Conservation (phyloP, 2,888 invertebrate species). For the Anarsia innoxiella region DNA sequence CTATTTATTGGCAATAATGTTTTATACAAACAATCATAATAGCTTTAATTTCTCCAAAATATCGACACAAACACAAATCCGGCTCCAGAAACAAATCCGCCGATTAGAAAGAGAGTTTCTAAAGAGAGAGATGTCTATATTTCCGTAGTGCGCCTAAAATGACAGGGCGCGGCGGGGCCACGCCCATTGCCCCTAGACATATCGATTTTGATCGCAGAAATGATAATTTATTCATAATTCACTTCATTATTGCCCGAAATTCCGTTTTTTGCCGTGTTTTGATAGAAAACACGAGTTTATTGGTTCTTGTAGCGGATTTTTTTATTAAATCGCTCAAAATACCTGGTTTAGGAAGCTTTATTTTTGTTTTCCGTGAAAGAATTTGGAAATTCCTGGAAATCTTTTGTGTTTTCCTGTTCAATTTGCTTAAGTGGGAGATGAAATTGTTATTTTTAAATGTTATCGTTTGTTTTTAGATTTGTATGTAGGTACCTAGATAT, state of each 20-base stretch:
- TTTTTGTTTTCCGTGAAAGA: neutral
- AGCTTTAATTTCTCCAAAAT: too few relatives aligned
- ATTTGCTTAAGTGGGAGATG: too few relatives aligned
- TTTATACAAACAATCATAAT: too few relatives aligned
- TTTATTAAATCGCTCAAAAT: too few relatives aligned
- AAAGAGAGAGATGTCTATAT: slow-evolving; percentile 29
- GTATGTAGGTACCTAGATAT: too few relatives aligned
- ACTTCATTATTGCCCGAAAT: slow-evolving; percentile 33
- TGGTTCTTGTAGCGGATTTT: neutral
- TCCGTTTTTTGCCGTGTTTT: slow-evolving; percentile 13
- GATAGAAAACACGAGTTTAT: slow-evolving; percentile 3
- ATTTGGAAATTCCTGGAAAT: too few relatives aligned
- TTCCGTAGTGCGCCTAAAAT: slow-evolving; percentile 22
- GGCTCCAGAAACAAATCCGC: too few relatives aligned
- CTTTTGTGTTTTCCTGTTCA: too few relatives aligned
- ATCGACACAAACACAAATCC: too few relatives aligned
- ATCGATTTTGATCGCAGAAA: slow-evolving; percentile 42
- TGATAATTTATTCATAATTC: slow-evolving; percentile 66
- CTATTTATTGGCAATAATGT: too few relatives aligned
- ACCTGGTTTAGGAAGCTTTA: neutral
- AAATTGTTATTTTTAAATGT: too few relatives aligned
- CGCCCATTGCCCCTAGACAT: slow-evolving; percentile 45
- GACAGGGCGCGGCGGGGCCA: slow-evolving; percentile 34
- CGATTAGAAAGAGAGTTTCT: slow-evolving; percentile 3
- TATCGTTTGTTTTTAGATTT: too few relatives aligned